Conservation (phyloP, 2,888 invertebrate species). For the Dendrolimus houi region DNA sequence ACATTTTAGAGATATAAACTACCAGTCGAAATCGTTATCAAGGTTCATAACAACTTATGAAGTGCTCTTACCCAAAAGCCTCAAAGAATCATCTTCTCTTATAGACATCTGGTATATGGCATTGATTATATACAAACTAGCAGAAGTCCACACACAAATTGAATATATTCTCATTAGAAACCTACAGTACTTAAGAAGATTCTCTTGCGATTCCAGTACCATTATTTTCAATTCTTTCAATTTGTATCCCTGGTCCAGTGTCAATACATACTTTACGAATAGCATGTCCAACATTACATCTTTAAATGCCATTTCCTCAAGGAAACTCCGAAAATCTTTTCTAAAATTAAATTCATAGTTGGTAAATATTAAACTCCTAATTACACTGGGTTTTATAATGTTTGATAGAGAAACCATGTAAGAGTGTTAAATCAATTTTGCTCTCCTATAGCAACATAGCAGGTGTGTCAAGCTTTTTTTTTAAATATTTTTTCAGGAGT, state of each 20-base stretch:
- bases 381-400: no score
- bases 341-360: slow-evolving; percentile 26
- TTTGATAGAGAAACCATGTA: no score
- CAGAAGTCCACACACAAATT: slow-evolving; percentile 36
- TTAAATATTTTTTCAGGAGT: no score
- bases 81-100: slow-evolving; percentile 35
- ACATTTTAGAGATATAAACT: no score
- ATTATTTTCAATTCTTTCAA: slow-evolving; percentile 37
- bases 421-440: no score
- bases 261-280: slow-evolving; percentile 30
- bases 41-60: no score
- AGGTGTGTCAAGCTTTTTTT: no score
- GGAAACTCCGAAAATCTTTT: slow-evolving; percentile 37
- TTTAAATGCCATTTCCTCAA: slow-evolving; percentile 46
- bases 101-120: slow-evolving; percentile 47
- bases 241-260: slow-evolving; percentile 19
- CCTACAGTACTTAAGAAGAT: slow-evolving; percentile 36
- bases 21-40: no score
- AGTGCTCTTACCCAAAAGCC: slow-evolving; percentile 44
- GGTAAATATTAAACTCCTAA: no score
- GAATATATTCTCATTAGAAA: slow-evolving; percentile 43
- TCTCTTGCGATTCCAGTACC: slow-evolving; percentile 37
- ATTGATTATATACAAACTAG: slow-evolving; percentile 45
- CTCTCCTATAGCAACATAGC: no score
- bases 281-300: slow-evolving; percentile 49